Percentiles rank a stretch among this genome's conserved stretches.
These are phyloP conservation scores for Bagarius yarrelli DNA, from an alignment of 2,113 vertebrate species.

Conservation along the genomic window DNA sequence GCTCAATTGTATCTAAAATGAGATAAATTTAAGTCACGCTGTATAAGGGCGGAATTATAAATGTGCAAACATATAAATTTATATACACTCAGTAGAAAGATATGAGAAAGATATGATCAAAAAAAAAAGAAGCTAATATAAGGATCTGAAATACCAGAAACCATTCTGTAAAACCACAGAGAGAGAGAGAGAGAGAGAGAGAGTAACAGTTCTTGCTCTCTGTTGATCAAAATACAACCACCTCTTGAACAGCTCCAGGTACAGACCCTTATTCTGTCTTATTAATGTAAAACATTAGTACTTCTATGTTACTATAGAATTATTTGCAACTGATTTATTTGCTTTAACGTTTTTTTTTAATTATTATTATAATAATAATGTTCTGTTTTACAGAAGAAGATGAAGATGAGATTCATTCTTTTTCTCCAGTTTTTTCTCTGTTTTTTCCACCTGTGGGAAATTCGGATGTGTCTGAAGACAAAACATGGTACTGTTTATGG, in stretches of 20 bases:
- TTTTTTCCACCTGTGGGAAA: conserved; percentile 9
- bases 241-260: conserved; percentile 7
- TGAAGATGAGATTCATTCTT: conserved; percentile 18
- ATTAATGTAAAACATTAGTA: not conserved
- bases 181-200: not conserved
- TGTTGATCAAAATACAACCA: not conserved
- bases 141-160: conserved; percentile 11
- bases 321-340: not conserved
- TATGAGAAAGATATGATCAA: conserved; percentile 8
- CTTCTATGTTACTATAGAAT: not conserved
- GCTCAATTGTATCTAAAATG: no score
- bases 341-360: not conserved
- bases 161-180: not conserved
- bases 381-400: conserved; percentile 24
- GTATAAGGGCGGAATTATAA: no score
- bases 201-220: not conserved
- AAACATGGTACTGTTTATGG: not conserved
- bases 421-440: conserved; percentile 1
- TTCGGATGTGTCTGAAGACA: not conserved
- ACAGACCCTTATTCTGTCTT: not conserved
- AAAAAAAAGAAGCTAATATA: not conserved
- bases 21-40: no score
- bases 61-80: no score
- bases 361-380: not conserved
- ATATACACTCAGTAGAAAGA: no score